Conservation (phyloP, 2,888 invertebrate species). For the Luperina nickerlii region DNA sequence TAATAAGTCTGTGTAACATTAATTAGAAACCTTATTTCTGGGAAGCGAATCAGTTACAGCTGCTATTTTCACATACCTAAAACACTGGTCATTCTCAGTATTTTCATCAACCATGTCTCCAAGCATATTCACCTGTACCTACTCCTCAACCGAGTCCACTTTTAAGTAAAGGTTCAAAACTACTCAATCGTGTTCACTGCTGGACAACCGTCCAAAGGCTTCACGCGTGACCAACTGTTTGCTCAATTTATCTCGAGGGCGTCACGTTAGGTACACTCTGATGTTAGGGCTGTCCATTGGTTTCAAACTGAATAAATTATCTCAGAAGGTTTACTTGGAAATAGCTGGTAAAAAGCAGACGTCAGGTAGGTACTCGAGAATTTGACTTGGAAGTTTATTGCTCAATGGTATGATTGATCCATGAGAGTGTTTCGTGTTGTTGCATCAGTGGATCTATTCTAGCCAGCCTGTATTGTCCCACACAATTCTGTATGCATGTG, state of each 20-base stretch:
- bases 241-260: constrained; percentile 35
- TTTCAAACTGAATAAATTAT: background rate
- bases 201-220: constrained; percentile 3
- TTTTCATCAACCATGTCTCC: too few relatives aligned
- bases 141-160: too few relatives aligned
- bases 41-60: background rate
- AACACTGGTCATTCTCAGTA: background rate
- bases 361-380: background rate
- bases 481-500: background rate
- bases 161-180: background rate
- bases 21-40: background rate
- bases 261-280: constrained; percentile 27
- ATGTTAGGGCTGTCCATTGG: background rate
- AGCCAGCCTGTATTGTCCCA: background rate
- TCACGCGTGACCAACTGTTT: constrained; percentile 15
- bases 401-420: background rate
- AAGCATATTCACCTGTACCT: too few relatives aligned
- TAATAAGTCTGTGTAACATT: background rate
- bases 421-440: too few relatives aligned
- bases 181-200: background rate
- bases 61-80: background rate
- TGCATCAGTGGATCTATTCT: background rate
- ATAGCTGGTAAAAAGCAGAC: too few relatives aligned
- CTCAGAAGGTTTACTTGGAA: constrained; percentile 24
- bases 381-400: background rate